Base-by-base conservation (phyloP, 1,140 invertebrate genomes). In the Nilaparvata lugens region DNA sequence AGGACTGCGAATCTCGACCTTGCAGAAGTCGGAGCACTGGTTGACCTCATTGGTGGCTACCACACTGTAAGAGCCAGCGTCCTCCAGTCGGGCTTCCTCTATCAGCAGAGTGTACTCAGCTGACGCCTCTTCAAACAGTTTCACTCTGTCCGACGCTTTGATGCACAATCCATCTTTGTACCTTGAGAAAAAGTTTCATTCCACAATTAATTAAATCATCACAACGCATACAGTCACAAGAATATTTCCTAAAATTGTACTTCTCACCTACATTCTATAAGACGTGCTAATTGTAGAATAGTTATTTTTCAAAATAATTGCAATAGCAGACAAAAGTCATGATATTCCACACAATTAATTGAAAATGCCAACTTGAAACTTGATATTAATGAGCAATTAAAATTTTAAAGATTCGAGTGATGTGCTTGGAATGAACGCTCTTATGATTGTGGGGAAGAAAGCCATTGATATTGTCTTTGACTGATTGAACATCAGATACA, bases 31-130 rank as follows among this genome's bases (percentile, higher is more conserved):
- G 0, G 90, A 89, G 42, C 88, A 88, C 73, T 93, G 88, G 71
- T 87, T 91, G 38, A 92, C 77, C 66, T 93, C 86, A 69, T 98
- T 98, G 57, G 86, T 87, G 0, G 94, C 91, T 1, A 94, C 83
- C 13, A 96, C 86, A 0, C 93, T 93, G 70, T 97, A 98, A n/a
- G 88, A 89, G 7, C 94, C 96, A 25, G 89, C 79, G 72, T 98
- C 95, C 24, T 89, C 88, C 0, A 94, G 76, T 53, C 81, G 81
- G 0, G 90, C 84, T 58, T 91, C 84, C 59, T 87, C 85, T 48
- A 98, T 89, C 14, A 86, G 81, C 19, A 98, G 76, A 23, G 83
- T 82, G 66, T 88, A 87, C 9, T 77, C 81, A 68, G 84, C 81
- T 5, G 81, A 78, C 0, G 74, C 78, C 62, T 89, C 84, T 66